Evolutionary conservation across 2,797 vertebrate genomes (phyloP).

Genomic region (Hippoglossus hippoglossus): DNA sequence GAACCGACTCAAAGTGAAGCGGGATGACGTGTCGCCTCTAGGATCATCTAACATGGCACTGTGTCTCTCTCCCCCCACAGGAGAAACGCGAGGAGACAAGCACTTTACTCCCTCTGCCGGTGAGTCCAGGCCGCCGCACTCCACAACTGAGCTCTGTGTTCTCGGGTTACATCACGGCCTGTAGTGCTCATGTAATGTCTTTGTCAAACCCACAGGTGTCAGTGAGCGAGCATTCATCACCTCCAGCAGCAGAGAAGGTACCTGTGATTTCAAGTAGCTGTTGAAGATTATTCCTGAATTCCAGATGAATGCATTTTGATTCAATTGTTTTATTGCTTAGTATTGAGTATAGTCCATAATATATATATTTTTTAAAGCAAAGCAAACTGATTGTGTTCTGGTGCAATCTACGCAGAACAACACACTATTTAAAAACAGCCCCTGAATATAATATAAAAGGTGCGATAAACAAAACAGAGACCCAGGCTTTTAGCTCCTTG

Average conservation of each 20-base stretch:
- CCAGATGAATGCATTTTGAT: neutral
- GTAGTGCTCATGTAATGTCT: conserved; percentile 68
- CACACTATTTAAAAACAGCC: neutral
- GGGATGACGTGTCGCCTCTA: conserved; percentile 36
- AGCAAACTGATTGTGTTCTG: neutral
- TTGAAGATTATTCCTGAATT: neutral
- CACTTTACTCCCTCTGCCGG: conserved; percentile 80
- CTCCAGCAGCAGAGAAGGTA: conserved; percentile 69
- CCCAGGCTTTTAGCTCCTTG: neutral
- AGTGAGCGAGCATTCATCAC: conserved; percentile 72
- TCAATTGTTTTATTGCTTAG: neutral
- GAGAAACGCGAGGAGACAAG: conserved; percentile 72
- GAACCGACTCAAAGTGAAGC: conserved; percentile 33
- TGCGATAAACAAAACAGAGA: neutral
- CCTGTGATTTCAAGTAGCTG: conserved; percentile 24
- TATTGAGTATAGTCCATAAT: neutral
- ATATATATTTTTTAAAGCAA: neutral
- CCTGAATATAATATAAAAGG: neutral
- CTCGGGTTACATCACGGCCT: conserved; percentile 46
- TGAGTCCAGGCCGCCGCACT: conserved; percentile 62
- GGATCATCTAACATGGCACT: conserved; percentile 39
- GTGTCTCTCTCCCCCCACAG: conserved; percentile 62
- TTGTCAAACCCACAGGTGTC: conserved; percentile 80
- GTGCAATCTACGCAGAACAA: neutral
- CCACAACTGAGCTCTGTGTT: conserved; percentile 19